Conservation (phyloP, 2,113 vertebrate species). For the rabbit (Oryctolagus cuniculus) region DNA sequence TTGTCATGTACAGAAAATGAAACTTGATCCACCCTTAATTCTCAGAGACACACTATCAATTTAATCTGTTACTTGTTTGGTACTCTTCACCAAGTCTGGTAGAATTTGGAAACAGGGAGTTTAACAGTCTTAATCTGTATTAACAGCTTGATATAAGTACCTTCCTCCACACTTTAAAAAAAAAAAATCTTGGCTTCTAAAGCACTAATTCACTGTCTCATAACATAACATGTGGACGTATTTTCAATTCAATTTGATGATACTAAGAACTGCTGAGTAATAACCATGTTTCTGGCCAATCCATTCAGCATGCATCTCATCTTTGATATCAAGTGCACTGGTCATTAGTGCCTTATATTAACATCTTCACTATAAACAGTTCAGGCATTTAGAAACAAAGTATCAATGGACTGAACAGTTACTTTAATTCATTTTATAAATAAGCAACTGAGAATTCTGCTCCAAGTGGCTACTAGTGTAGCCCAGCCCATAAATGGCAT, state of each 20-base stretch:
- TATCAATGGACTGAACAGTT: constrained; percentile 87
- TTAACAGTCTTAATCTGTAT: constrained; percentile 79
- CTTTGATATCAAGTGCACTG: constrained; percentile 81
- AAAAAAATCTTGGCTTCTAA: constrained; percentile 64
- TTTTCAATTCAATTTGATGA: constrained; percentile 63
- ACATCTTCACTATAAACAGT: constrained; percentile 84
- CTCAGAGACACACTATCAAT: constrained; percentile 62
- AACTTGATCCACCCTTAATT: constrained; percentile 48
- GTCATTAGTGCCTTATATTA: constrained; percentile 80
- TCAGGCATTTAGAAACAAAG: constrained; percentile 87
- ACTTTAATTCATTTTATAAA: constrained; percentile 95
- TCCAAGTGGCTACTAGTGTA: constrained; percentile 90
- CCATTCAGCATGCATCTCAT: constrained; percentile 73
- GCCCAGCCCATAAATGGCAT: constrained; percentile 92
- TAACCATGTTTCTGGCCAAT: constrained; percentile 77
- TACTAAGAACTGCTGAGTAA: constrained; percentile 77
- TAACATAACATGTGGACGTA: constrained; percentile 55
- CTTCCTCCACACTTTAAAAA: constrained; percentile 52
- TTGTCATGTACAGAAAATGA: constrained; percentile 64
- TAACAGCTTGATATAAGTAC: constrained; percentile 57
- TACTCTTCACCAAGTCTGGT: constrained; percentile 27
- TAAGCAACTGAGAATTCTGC: constrained; percentile 93
- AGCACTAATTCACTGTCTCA: constrained; percentile 71
- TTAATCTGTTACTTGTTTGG: constrained; percentile 58
- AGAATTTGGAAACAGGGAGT: constrained; percentile 69